Conservation (phyloP, 2,113 vertebrate species). For the Hydrolagus affinis region DNA sequence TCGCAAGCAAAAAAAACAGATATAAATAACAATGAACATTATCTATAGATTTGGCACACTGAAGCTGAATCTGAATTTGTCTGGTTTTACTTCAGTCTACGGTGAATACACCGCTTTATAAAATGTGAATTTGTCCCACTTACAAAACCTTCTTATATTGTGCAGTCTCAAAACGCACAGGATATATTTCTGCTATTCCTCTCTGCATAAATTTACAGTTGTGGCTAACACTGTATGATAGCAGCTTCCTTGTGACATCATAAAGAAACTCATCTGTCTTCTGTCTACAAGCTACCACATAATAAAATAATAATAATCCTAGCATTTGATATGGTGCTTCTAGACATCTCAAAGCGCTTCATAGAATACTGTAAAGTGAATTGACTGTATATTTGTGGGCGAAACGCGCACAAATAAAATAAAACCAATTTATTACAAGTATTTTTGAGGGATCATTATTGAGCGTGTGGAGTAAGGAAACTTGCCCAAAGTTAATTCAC, state of each 20-base stretch:
- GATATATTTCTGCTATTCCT: neutral
- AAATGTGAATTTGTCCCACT: neutral
- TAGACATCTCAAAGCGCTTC: no score
- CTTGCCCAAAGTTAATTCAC: no score
- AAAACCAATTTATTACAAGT: no score
- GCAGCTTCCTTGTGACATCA: neutral
- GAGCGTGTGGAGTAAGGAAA: no score
- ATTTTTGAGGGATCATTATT: no score
- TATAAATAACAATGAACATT: no score
- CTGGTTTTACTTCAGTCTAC: neutral
- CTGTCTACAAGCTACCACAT: neutral
- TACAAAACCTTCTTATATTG: neutral
- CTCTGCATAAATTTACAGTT: neutral
- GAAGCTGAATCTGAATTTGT: neutral
- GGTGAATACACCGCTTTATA: neutral
- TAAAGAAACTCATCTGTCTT: neutral
- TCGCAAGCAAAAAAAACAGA: no score
- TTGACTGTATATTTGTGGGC: no score
- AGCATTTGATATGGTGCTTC: no score
- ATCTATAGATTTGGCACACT: neutral
- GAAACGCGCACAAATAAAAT: no score
- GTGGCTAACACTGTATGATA: neutral
- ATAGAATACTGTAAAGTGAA: no score
- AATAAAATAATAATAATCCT: no score
- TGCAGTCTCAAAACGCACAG: neutral